Evolutionary conservation across 1,140 invertebrate genomes (phyloP), one percentile per base, ranked within the genome.

Genomic region (Drosophila nikananu): DNA sequence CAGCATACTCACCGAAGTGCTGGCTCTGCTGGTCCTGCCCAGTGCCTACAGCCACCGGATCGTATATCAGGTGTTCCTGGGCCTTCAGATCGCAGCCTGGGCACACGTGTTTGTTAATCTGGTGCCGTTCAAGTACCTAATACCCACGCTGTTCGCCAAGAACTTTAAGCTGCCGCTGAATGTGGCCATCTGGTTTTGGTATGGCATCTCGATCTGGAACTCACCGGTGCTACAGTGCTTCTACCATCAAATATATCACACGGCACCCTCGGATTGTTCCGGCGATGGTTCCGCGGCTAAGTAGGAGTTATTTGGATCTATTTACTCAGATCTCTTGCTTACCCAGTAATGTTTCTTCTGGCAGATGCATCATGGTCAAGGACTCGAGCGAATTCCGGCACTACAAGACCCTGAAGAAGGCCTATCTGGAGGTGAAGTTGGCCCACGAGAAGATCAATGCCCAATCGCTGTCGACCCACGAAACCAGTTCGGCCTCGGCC

Each of bases 161-260:
- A 91, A 93, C 76, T 93, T 93, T 37, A 93, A 93, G 81, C 23
- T 93, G 46, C 72, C 79, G 4, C 73, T 93, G 0, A 93, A 93
- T 54, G 74, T 93, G 58, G 49, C 74, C 5, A 91, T 93, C 54
- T 93, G 92, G 92, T 46, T 93, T 5, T 93, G 92, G 92, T 93
- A 93, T 59, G 91, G 92, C 8, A 37, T 93, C 0, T 91, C 87
- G 37, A 93, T 93, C 15, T 93, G 92, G 92, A 93, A 93, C 32
- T 93, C 92, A 0, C 92, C 92, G 3, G 92, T 93, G 19, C 48
- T 93, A 46, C 92, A 93, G 39, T 93, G 92, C 54, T 93, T 92
- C 49, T 93, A 93, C 58, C 92, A 93, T 68, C 92, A 93, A 67
- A 93, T 93, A 48, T 93, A 93, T 77, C 92, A 93, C 19, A 91